phyloP scores from a whole-genome alignment of 1,140 invertebrate genomes.

The Cotesia typhae region DNA sequence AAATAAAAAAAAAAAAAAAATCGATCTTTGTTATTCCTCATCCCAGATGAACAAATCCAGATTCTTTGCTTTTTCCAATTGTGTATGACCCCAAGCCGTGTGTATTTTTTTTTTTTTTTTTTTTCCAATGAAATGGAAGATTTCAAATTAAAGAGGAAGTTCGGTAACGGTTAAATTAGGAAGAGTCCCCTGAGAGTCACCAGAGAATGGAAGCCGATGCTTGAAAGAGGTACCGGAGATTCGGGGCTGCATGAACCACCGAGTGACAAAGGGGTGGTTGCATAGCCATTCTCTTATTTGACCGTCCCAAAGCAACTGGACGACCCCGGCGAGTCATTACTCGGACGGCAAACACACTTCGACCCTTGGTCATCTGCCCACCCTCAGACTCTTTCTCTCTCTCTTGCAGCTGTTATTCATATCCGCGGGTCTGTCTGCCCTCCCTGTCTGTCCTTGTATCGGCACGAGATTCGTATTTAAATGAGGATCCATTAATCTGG shows the following conservation, averaged over 20 bases:
- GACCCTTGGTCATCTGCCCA: constrained; percentile 57
- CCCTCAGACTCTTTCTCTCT: constrained; percentile 36
- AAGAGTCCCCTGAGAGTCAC: constrained; percentile 30
- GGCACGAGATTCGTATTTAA: constrained; percentile 67
- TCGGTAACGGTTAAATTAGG: constrained; percentile 40
- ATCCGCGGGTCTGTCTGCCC: constrained; percentile 39
- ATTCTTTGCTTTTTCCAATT: constrained; percentile 14
- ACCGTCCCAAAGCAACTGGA: constrained; percentile 33
- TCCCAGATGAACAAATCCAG: background rate
- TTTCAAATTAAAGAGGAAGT: constrained; percentile 39
- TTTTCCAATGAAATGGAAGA: constrained; percentile 13
- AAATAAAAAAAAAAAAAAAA: constrained; percentile 23
- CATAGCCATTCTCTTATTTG: constrained; percentile 57
- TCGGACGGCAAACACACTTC: constrained; percentile 66
- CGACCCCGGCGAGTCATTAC: constrained; percentile 62
- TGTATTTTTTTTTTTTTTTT: background rate
- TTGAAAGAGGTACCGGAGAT: too few species aligned
- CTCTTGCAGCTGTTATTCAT: constrained; percentile 14
- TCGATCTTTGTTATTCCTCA: constrained; percentile 2
- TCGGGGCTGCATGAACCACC: too few species aligned
- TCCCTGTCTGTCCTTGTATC: constrained; percentile 55
- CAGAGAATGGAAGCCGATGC: constrained; percentile 30
- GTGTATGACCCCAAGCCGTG: background rate
- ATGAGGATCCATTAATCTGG: constrained; percentile 65
- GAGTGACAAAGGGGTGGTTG: constrained; percentile 46